Conservation (phyloP, 1,140 invertebrate species). For the Conopomorpha cramerella region DNA sequence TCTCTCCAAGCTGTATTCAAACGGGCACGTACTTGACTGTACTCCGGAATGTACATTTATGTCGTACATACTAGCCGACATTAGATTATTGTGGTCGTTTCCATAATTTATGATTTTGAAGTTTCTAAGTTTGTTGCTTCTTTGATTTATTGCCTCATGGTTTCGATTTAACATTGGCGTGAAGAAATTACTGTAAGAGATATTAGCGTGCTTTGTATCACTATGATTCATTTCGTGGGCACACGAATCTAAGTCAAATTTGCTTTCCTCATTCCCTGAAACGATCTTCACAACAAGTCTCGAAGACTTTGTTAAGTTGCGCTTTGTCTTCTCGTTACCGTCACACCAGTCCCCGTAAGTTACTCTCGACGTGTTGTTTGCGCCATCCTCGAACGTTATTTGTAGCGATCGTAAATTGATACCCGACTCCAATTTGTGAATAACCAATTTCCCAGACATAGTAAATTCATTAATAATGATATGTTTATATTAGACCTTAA, state of each 20-base stretch:
- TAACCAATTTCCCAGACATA: conserved; percentile 47
- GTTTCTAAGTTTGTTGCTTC: neutral
- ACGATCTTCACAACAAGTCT: conserved; percentile 36
- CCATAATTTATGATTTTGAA: conserved; percentile 2
- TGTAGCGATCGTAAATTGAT: conserved; percentile 33
- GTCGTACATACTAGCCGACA: conserved; percentile 7
- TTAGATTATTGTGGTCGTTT: conserved; percentile 7
- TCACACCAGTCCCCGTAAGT: conserved; percentile 34
- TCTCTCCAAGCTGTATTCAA: conserved; percentile 46
- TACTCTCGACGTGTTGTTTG: conserved; percentile 14
- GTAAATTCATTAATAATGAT: too few relatives aligned
- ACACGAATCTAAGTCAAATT: conserved; percentile 34
- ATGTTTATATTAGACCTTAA: neutral
- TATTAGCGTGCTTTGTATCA: conserved; percentile 3
- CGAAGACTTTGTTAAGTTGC: conserved; percentile 21
- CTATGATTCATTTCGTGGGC: conserved; percentile 17
- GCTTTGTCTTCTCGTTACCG: conserved; percentile 21
- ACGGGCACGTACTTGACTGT: too few relatives aligned
- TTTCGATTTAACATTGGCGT: too few relatives aligned
- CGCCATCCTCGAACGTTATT: conserved; percentile 23
- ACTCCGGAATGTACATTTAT: too few relatives aligned
- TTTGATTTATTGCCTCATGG: too few relatives aligned
- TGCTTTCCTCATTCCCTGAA: conserved; percentile 18
- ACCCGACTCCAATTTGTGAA: conserved; percentile 40
- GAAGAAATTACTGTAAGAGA: too few relatives aligned